Base-by-base conservation (phyloP, 2,113 vertebrate species). In the Rhea americana region DNA sequence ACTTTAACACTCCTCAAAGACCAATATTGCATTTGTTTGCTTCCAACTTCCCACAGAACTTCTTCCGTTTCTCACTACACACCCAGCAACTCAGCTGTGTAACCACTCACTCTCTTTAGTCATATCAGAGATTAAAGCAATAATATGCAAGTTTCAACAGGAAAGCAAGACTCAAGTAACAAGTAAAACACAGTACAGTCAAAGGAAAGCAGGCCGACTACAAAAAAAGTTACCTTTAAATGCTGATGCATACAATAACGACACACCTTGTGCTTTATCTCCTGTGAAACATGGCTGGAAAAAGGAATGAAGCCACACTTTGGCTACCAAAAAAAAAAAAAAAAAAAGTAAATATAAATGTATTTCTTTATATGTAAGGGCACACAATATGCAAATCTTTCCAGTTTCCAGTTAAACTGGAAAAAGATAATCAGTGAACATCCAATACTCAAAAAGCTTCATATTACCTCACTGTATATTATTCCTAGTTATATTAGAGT, bases 201-300 rank as follows among this genome's bases (percentile, higher is more conserved):
- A 87, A 47, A 78, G 68, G 51, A 66, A 79, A 89, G 78, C 45
- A 35, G 28, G 3, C 41, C 76, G 30, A 63, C n/a, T 59, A 30
- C 39, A 11, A 82, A 26, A 84, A 35, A 5, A 32, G 59, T 95
- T 96, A 98, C 98, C 98, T 99, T 99, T 68, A 98, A 98, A 95
- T 98, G 98, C 91, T 99, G 98, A 94, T 99, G 99, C 99, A 99
- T 99, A 94, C 99, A 99, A 97, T 99, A 99, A 41, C 99, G 99
- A 93, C 99, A 99, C 95, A 99, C 98, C 95, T 98, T 98, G 89
- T 97, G 98, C 96, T 99, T 99, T 93, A 99, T 97, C 92, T 99
- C 99, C 87, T 99, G 99, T 11, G 98, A 98, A 82, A 99, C 97
- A 7, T 98, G 98, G 93, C 98, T 98, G 56, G 99, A 98, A 83